Evolutionary conservation across 1,140 invertebrate species (phyloP).

Genomic region (Vollenhovia emeryi): DNA sequence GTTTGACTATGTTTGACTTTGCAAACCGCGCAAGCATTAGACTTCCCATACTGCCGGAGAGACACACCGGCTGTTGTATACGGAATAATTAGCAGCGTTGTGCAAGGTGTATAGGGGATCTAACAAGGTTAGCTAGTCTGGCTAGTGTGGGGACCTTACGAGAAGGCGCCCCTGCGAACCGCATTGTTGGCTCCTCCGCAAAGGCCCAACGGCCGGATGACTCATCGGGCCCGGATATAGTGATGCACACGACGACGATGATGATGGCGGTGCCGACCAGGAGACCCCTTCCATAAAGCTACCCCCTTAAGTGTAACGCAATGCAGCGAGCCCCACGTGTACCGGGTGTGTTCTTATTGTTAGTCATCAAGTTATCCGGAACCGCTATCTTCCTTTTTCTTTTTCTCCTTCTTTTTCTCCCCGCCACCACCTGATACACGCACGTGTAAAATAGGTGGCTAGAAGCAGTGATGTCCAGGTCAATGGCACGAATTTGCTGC

Average conservation of each 20-base stretch:
- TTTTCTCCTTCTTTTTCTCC: neutral
- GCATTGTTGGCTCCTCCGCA: constrained; percentile 37
- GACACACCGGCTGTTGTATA: constrained; percentile 53
- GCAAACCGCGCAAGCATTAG: constrained; percentile 1
- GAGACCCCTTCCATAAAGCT: constrained; percentile 60
- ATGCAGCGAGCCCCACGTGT: constrained; percentile 51
- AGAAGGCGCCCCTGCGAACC: constrained; percentile 59
- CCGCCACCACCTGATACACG: constrained; percentile 22
- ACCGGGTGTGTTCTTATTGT: constrained; percentile 62
- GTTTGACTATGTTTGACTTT: constrained; percentile 34
- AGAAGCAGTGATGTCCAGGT: constrained; percentile 63
- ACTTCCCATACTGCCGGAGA: neutral
- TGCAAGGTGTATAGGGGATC: constrained; percentile 72
- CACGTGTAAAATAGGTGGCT: constrained; percentile 61
- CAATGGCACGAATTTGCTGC: constrained; percentile 54
- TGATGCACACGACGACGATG: constrained; percentile 45
- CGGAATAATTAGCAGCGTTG: constrained; percentile 74
- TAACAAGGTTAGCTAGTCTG: constrained; percentile 79
- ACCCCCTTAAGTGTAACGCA: constrained; percentile 68
- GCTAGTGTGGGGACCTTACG: constrained; percentile 32
- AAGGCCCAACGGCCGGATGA: constrained; percentile 69
- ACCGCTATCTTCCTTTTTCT: neutral
- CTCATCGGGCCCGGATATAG: constrained; percentile 68
- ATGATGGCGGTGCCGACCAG: constrained; percentile 54
- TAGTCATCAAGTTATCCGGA: constrained; percentile 63